Percentiles rank a stretch among this genome's conserved stretches.
These are phyloP conservation scores for Ethmia dodecea DNA, from an alignment of 2,888 invertebrate species.

Conservation along the genomic window DNA sequence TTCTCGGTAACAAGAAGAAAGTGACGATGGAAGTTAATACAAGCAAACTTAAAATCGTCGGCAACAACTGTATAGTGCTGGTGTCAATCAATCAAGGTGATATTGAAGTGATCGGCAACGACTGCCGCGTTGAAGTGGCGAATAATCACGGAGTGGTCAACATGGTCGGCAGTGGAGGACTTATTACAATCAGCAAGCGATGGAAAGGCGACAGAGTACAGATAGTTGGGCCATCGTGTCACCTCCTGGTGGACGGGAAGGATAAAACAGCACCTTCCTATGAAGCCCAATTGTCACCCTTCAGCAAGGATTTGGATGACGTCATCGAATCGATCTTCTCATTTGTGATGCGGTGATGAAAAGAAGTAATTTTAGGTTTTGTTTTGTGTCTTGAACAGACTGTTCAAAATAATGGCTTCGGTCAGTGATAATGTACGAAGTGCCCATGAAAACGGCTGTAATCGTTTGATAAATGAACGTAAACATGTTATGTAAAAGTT, in stretches of 20 bases:
- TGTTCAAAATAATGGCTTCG: too few species aligned
- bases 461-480: too few species aligned
- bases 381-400: conserved; percentile 13
- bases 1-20: conserved; percentile 70
- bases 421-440: too few species aligned
- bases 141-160: conserved; percentile 57
- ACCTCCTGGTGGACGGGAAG: conserved; percentile 56
- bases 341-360: conserved; percentile 64
- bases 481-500: too few species aligned
- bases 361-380: background rate
- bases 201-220: conserved; percentile 56
- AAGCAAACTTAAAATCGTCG: conserved; percentile 57
- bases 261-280: conserved; percentile 44
- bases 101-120: conserved; percentile 69
- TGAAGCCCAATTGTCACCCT: conserved; percentile 64
- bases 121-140: conserved; percentile 55
- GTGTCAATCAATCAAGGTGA: conserved; percentile 57
- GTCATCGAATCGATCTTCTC: conserved; percentile 68
- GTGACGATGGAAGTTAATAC: conserved; percentile 65
- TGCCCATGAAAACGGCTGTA: too few species aligned
- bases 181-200: conserved; percentile 49
- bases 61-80: conserved; percentile 58
- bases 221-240: conserved; percentile 50
- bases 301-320: conserved; percentile 67
- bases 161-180: conserved; percentile 56